Conservation (phyloP, 2,797 vertebrate species). For the Silurus lanzhouensis region DNA sequence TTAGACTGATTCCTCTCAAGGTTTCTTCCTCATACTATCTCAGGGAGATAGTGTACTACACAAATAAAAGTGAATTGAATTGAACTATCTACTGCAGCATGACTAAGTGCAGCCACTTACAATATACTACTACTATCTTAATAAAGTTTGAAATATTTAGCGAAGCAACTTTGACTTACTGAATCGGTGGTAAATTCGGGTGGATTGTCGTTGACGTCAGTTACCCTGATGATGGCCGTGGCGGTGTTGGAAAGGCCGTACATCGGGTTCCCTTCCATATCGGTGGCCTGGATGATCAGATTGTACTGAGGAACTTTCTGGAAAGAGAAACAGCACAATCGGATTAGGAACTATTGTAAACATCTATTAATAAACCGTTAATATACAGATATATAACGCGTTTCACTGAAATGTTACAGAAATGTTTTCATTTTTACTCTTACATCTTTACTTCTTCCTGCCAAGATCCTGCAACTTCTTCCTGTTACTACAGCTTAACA, state of each 20-base stretch:
- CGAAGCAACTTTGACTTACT: constrained; percentile 74
- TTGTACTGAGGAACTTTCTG: constrained; percentile 99
- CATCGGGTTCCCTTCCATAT: constrained; percentile 96
- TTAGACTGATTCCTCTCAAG: no score
- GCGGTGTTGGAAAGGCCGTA: constrained; percentile 98
- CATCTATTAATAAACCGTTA: neutral
- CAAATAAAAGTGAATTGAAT: no score
- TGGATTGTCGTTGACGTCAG: constrained; percentile 97
- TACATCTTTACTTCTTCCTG: neutral
- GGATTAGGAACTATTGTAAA: neutral
- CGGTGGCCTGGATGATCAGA: constrained; percentile 98
- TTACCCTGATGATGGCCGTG: constrained; percentile 92
- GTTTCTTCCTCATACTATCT: no score
- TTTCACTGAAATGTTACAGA: neutral
- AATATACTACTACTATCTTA: no score
- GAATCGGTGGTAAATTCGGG: constrained; percentile 93
- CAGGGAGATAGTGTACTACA: no score
- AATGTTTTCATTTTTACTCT: neutral
- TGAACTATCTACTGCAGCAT: no score
- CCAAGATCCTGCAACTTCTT: no score
- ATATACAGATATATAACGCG: neutral
- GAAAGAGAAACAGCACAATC: neutral
- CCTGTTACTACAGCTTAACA: neutral
- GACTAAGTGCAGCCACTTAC: no score
- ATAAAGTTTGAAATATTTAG: neutral